Evolutionary conservation across 2,797 vertebrate species (phyloP).

Genomic region (Acridotheres tristis): DNA sequence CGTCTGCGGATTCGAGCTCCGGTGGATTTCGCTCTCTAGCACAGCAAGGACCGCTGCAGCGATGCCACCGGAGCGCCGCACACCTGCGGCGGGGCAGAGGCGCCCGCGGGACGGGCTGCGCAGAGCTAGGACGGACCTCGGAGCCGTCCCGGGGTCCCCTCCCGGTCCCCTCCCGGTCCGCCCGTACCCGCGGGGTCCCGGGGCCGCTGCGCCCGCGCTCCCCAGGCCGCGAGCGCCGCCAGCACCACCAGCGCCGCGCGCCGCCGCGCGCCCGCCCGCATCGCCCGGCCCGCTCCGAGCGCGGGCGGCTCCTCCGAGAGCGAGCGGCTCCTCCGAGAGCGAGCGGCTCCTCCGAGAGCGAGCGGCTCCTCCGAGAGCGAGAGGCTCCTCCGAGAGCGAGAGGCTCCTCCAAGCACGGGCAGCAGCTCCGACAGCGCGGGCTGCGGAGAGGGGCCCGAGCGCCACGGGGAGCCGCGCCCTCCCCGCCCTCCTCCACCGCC

Average conservation of each 20-base stretch:
- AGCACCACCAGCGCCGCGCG: background rate
- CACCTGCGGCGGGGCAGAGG: background rate
- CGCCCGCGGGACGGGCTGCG: background rate
- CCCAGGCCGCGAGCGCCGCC: background rate
- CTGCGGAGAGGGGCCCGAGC: no score
- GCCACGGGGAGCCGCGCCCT: background rate
- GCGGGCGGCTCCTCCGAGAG: background rate
- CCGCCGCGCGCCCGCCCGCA: background rate
- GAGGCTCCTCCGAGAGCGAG: no score
- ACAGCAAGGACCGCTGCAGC: background rate
- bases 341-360: background rate
- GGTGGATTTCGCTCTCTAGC: background rate
- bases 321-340: no score
- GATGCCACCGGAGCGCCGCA: background rate
- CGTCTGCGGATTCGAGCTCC: accelerated
- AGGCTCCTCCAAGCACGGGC: no score
- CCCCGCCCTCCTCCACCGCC: background rate
- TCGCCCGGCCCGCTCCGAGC: background rate
- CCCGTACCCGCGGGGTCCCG: background rate
- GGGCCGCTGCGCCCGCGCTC: background rate
- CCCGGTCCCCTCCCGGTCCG: background rate
- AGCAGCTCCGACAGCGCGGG: no score
- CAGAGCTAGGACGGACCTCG: background rate
- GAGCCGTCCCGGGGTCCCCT: background rate
- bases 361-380: no score